Conservation (phyloP, 2,797 vertebrate species). For the Hoplostethus atlanticus region DNA sequence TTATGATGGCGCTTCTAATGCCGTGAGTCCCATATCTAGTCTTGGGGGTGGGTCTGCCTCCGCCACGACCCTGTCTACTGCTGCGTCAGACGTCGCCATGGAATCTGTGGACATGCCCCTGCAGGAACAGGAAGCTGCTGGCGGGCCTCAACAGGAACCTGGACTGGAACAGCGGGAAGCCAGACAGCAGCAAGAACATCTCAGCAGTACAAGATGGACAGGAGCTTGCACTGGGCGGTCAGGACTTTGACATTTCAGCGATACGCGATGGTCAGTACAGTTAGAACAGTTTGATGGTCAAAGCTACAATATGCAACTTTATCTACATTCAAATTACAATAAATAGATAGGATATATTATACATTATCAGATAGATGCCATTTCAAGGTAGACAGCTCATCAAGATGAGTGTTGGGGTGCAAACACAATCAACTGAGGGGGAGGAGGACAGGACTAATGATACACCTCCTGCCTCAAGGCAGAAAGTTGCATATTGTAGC, state of each 20-base stretch:
- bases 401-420: too few relatives aligned
- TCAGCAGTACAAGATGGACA: constrained; percentile 83
- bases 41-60: not conserved
- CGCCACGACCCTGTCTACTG: constrained; percentile 50
- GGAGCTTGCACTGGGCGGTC: constrained; percentile 22
- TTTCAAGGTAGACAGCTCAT: too few relatives aligned
- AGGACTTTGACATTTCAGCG: not conserved
- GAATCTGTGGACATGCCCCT: constrained; percentile 78
- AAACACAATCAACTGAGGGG: too few relatives aligned
- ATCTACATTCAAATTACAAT: too few relatives aligned
- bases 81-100: constrained; percentile 80
- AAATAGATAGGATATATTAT: too few relatives aligned
- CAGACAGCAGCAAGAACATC: constrained; percentile 87
- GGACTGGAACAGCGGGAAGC: constrained; percentile 79
- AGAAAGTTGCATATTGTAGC: too few relatives aligned
- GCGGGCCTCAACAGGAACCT: constrained; percentile 82
- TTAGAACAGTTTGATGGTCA: not conserved
- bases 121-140: constrained; percentile 69
- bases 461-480: too few relatives aligned
- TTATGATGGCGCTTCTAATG: constrained; percentile 23
- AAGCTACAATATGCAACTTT: too few relatives aligned
- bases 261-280: constrained; percentile 45
- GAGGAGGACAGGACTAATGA: too few relatives aligned
- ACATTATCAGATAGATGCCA: too few relatives aligned
- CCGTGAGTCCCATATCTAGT: constrained; percentile 63